A percentile compares a stretch with the other conserved stretches of the same genome.
These are phyloP conservation scores for Trachymyrmex septentrionalis DNA, from an alignment of 1,140 invertebrate genomes.

Conservation along the genomic window DNA sequence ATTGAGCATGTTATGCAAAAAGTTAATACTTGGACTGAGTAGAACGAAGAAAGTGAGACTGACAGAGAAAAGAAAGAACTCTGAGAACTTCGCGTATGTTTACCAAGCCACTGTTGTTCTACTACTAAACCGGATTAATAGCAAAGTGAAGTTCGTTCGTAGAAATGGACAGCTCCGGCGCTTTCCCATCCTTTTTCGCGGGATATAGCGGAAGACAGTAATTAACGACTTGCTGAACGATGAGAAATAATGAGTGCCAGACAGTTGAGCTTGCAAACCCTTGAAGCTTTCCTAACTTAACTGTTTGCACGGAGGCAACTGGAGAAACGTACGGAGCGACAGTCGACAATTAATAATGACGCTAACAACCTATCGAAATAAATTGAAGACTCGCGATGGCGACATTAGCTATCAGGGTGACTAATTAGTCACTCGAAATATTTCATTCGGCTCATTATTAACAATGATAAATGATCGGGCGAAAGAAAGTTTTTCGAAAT, in stretches of 20 bases:
- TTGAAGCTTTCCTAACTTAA: slow-evolving; percentile 57
- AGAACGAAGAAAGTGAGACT: slow-evolving; percentile 36
- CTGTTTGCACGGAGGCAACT: slow-evolving; percentile 57
- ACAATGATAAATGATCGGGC: slow-evolving; percentile 33
- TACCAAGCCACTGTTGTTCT: slow-evolving; percentile 73
- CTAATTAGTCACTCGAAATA: slow-evolving; percentile 50
- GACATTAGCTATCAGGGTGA: slow-evolving; percentile 53
- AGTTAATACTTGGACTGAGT: slow-evolving; percentile 55
- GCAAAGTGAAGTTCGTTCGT: slow-evolving; percentile 73
- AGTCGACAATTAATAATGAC: slow-evolving; percentile 59
- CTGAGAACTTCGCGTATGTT: slow-evolving; percentile 74
- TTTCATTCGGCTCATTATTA: slow-evolving; percentile 37
- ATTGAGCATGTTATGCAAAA: slow-evolving; percentile 53
- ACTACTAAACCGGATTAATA: slow-evolving; percentile 82
- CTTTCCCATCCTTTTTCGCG: slow-evolving; percentile 40
- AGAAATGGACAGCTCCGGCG: slow-evolving; percentile 66
- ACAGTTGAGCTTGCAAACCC: slow-evolving; percentile 53
- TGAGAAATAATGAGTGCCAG: slow-evolving; percentile 72
- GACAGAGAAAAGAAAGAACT: slow-evolving; percentile 54
- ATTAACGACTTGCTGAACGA: slow-evolving; percentile 73
- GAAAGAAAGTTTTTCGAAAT: slow-evolving; percentile 8
- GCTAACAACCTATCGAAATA: slow-evolving; percentile 60
- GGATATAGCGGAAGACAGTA: slow-evolving; percentile 70
- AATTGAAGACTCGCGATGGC: slow-evolving; percentile 54
- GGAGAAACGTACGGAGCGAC: slow-evolving; percentile 54